These are phyloP conservation scores for Sebastes schlegelii DNA, from an alignment of 2,113 vertebrate genomes.

Conservation along the genomic window DNA sequence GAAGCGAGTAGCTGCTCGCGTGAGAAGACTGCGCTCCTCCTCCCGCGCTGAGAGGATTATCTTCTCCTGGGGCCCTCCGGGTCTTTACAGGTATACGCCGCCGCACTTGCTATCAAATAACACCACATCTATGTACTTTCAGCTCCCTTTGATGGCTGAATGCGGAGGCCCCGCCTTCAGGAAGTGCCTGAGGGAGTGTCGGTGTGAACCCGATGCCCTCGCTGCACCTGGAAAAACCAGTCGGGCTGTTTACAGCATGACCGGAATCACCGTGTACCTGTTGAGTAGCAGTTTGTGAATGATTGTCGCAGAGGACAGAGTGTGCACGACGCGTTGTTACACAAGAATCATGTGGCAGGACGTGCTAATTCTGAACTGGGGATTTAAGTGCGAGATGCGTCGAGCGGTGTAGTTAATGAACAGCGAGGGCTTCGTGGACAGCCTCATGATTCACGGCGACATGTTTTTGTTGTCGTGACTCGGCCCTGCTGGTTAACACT, in stretches of 20 bases:
- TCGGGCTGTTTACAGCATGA: conserved; percentile 30
- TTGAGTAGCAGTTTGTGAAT: conserved; percentile 33
- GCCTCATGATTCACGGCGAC: conserved; percentile 42
- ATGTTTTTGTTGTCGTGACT: conserved; percentile 62
- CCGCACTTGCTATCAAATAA: conserved; percentile 14
- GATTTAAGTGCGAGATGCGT: conserved; percentile 33
- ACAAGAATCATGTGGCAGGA: conserved; percentile 38
- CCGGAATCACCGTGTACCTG: conserved; percentile 58
- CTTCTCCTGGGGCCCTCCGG: conserved; percentile 15
- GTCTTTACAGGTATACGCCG: conserved; percentile 30
- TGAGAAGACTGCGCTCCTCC: conserved; percentile 19
- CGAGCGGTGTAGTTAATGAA: conserved; percentile 41
- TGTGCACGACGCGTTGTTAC: conserved; percentile 25
- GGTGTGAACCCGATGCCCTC: conserved; percentile 46
- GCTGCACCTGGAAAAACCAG: conserved; percentile 71
- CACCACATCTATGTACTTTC: conserved; percentile 29
- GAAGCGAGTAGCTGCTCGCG: conserved; percentile 11
- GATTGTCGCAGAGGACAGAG: conserved; percentile 39
- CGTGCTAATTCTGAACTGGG: conserved; percentile 25
- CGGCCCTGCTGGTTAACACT: conserved; percentile 41
- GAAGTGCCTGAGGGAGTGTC: conserved; percentile 39
- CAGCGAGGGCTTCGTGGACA: conserved; percentile 12
- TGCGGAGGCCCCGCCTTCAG: conserved; percentile 41
- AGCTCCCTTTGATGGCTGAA: conserved; percentile 37
- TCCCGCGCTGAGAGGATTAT: neutral